phyloP scores from a whole-genome alignment of 1,140 invertebrate genomes.

The Hyles euphorbiae region DNA sequence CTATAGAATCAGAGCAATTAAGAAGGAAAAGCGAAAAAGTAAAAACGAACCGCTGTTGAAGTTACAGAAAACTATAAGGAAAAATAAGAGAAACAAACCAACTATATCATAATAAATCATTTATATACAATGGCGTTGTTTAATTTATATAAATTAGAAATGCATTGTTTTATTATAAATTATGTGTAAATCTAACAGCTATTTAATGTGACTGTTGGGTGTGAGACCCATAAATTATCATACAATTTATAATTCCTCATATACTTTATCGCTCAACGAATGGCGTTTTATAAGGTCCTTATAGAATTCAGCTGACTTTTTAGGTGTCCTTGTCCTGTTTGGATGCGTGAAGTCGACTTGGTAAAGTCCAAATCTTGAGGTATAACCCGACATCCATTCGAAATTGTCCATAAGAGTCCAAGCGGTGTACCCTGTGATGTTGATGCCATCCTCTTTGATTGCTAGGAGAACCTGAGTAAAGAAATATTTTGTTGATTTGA shows the following conservation, averaged over 20 bases:
- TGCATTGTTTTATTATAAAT: neutral
- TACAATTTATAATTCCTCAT: neutral
- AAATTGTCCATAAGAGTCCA: constrained; percentile 44
- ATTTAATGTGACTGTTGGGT: no score
- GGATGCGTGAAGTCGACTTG: constrained; percentile 82
- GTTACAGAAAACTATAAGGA: constrained; percentile 46
- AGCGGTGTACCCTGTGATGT: constrained; percentile 30
- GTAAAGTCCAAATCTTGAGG: constrained; percentile 81
- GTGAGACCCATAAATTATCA: no score
- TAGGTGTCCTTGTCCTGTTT: constrained; percentile 78
- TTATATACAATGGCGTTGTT: neutral
- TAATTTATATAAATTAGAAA: neutral
- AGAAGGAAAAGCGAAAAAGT: constrained; percentile 58
- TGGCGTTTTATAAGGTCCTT: constrained; percentile 16
- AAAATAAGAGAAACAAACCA: constrained; percentile 20
- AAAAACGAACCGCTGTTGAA: constrained; percentile 63
- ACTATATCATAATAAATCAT: constrained; percentile 3
- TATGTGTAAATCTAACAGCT: no score
- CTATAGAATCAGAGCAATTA: constrained; percentile 60
- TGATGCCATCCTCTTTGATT: constrained; percentile 37
- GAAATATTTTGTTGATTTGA: no score
- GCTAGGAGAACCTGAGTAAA: constrained; percentile 27
- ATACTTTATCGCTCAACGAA: neutral
- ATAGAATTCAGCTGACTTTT: constrained; percentile 77
- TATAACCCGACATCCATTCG: constrained; percentile 35